These are phyloP conservation scores for Malurus elegans DNA, from an alignment of 2,113 vertebrate species.

Conservation along the genomic window DNA sequence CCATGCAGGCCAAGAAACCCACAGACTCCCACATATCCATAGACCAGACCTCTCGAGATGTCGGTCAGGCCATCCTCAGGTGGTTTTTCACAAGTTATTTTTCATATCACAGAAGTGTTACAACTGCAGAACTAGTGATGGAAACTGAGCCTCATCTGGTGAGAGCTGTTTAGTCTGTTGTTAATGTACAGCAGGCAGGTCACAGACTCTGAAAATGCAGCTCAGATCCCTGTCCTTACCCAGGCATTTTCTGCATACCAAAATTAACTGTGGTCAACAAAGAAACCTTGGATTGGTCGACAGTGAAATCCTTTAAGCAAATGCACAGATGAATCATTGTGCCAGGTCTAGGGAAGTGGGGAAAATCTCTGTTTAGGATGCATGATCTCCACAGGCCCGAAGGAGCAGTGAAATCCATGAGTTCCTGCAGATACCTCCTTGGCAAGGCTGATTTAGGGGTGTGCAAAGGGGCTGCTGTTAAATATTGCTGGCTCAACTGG, in stretches of 20 bases:
- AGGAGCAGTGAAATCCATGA: neutral
- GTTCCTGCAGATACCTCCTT: neutral
- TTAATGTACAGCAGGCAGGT: neutral
- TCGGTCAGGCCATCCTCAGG: neutral
- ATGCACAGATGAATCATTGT: constrained; percentile 32
- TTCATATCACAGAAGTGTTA: neutral
- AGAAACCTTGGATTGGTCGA: neutral
- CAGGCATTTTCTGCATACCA: constrained; percentile 51
- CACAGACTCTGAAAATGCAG: neutral
- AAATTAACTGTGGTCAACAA: constrained; percentile 15
- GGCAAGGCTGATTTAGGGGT: neutral
- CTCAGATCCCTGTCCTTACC: neutral
- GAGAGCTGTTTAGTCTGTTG: neutral
- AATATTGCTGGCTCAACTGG: neutral
- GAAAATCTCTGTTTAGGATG: neutral
- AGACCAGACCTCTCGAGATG: neutral
- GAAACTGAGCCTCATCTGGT: neutral
- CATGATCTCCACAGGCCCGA: neutral
- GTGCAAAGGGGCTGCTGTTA: neutral
- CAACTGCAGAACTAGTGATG: neutral
- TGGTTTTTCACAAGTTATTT: neutral
- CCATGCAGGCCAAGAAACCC: neutral
- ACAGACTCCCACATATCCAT: neutral
- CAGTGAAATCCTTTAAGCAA: constrained; percentile 6
- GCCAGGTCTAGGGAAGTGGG: neutral